Conservation (phyloP, 2,797 vertebrate genomes). For the Rousettus madagascariensis region DNA sequence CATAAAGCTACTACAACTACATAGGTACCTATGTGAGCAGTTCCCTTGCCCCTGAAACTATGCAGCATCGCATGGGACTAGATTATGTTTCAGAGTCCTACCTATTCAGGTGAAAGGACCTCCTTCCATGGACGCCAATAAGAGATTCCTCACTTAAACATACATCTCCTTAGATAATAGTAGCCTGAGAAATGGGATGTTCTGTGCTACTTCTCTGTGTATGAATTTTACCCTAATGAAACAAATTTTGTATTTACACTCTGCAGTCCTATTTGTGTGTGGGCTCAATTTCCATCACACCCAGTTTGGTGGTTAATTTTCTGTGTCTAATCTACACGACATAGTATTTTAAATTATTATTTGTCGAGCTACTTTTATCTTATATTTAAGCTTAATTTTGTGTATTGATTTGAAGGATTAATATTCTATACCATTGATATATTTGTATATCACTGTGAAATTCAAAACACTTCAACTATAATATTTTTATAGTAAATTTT, state of each 20-base stretch:
- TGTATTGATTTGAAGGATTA: background rate
- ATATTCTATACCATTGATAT: background rate
- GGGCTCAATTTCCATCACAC: background rate
- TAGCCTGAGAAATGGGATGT: background rate
- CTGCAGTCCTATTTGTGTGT: background rate
- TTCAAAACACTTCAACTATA: background rate
- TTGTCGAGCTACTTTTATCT: background rate
- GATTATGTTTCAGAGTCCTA: background rate
- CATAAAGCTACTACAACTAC: background rate
- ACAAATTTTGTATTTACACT: background rate
- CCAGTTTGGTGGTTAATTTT: background rate
- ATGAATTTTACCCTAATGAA: background rate
- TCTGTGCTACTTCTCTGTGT: background rate
- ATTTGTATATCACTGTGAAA: background rate
- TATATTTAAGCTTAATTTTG: background rate
- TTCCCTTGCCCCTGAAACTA: background rate
- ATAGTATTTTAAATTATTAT: background rate
- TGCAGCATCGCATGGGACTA: rapidly evolving
- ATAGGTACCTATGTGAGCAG: rapidly evolving
- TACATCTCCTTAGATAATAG: background rate
- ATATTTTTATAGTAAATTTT: background rate
- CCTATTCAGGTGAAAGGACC: background rate
- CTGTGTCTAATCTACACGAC: background rate
- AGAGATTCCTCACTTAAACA: background rate
- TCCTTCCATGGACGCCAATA: background rate